phyloP scores from a whole-genome alignment of 1,140 invertebrate genomes.

The Magallana ariakensis region DNA sequence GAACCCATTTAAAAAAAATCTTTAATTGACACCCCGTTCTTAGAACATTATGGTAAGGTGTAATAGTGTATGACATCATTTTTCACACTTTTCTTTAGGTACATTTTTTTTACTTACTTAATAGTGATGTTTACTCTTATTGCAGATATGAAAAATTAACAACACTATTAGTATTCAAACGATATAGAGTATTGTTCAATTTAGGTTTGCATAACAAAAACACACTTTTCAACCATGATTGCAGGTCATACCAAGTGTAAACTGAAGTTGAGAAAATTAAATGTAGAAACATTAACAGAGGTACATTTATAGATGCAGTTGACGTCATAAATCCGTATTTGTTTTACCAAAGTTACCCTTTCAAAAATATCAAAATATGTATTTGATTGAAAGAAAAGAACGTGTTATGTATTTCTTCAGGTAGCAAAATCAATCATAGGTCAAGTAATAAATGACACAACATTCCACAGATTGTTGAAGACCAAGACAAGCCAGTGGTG shows the following conservation, averaged over 20 bases:
- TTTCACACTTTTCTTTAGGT: too few relatives aligned
- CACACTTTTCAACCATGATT: constrained; percentile 61
- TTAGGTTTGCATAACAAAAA: neutral
- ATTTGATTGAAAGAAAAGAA: neutral
- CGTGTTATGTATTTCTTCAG: neutral
- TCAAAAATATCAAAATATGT: neutral
- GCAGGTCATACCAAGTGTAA: constrained; percentile 69
- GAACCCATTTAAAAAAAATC: too few relatives aligned
- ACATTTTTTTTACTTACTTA: too few relatives aligned
- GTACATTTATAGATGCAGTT: neutral
- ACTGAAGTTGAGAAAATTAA: constrained; percentile 45
- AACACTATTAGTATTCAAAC: too few relatives aligned
- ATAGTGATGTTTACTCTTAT: too few relatives aligned
- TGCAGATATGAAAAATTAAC: too few relatives aligned
- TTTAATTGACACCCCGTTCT: too few relatives aligned
- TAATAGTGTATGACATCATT: too few relatives aligned
- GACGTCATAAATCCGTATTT: neutral
- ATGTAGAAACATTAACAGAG: constrained; percentile 53
- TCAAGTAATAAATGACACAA: constrained; percentile 56
- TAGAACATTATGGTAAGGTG: too few relatives aligned
- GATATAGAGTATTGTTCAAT: too few relatives aligned
- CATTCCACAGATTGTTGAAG: constrained; percentile 57
- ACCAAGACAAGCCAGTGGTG: constrained; percentile 50
- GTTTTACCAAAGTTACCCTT: neutral
- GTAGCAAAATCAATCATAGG: constrained; percentile 44